Conservation (phyloP, 2,113 vertebrate genomes). For the Corydoras sp. region DNA sequence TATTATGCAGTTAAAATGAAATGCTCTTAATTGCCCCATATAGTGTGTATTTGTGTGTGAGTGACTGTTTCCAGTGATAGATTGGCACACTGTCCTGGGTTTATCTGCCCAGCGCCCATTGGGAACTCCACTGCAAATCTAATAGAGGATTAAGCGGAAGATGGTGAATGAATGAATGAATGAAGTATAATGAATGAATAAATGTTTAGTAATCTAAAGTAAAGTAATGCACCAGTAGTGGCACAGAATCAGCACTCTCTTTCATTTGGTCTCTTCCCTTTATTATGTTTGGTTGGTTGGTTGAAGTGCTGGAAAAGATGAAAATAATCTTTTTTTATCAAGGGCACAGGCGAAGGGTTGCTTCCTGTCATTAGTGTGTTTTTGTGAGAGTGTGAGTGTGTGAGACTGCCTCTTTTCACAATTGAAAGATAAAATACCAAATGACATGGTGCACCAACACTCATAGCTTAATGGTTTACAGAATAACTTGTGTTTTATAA, state of each 20-base stretch:
- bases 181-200: no score
- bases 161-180: no score
- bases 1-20: no score
- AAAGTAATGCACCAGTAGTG: no score
- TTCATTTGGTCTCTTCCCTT: neutral
- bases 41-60: no score
- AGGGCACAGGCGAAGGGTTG: neutral
- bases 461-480: neutral
- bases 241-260: neutral
- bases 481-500: neutral
- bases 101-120: no score
- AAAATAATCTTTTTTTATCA: neutral
- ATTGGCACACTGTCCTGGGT: no score
- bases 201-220: no score
- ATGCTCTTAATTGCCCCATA: no score
- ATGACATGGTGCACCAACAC: neutral
- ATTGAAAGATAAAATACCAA: neutral
- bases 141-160: no score
- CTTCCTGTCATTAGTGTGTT: slow-evolving; percentile 12
- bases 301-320: neutral
- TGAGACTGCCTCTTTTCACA: neutral
- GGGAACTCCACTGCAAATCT: no score
- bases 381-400: slow-evolving; percentile 16
- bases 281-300: neutral
- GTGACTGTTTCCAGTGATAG: no score